These are phyloP conservation scores for Menidia menidia DNA, from an alignment of 2,797 vertebrate genomes.

Conservation along the genomic window DNA sequence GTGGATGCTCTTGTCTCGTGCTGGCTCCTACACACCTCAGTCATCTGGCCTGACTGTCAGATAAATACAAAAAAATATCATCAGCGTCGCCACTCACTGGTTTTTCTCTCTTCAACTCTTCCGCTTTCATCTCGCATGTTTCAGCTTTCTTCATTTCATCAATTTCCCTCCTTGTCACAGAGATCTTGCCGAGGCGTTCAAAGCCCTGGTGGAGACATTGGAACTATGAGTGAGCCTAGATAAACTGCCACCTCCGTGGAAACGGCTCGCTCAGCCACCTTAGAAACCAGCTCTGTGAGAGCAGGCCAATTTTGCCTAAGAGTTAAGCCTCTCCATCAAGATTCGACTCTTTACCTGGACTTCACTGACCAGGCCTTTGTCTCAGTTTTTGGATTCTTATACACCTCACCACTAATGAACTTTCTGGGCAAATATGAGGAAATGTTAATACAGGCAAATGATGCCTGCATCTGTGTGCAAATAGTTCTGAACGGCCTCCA, in stretches of 20 bases:
- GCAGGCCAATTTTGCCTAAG: constrained; percentile 17
- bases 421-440: constrained; percentile 44
- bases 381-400: constrained; percentile 4
- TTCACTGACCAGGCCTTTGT: constrained; percentile 8
- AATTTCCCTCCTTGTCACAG: constrained; percentile 7
- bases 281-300: background rate
- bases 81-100: background rate
- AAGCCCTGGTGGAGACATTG: constrained; percentile 31
- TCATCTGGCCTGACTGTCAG: constrained; percentile 30
- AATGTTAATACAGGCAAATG: constrained; percentile 67
- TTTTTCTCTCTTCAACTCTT: constrained; percentile 14
- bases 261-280: constrained; percentile 6
- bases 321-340: constrained; percentile 2
- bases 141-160: background rate
- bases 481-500: constrained; percentile 61
- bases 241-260: constrained; percentile 21
- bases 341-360: background rate
- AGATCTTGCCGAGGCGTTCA: constrained; percentile 10
- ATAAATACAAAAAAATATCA: constrained; percentile 29
- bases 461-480: constrained; percentile 62
- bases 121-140: background rate
- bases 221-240: constrained; percentile 40
- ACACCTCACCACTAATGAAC: constrained; percentile 49
- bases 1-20: constrained; percentile 33
- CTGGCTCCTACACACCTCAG: constrained; percentile 1